Evolutionary conservation across 2,888 invertebrate genomes (phyloP), one percentile per base, ranked within the genome.

Genomic region (Timandra comae): DNA sequence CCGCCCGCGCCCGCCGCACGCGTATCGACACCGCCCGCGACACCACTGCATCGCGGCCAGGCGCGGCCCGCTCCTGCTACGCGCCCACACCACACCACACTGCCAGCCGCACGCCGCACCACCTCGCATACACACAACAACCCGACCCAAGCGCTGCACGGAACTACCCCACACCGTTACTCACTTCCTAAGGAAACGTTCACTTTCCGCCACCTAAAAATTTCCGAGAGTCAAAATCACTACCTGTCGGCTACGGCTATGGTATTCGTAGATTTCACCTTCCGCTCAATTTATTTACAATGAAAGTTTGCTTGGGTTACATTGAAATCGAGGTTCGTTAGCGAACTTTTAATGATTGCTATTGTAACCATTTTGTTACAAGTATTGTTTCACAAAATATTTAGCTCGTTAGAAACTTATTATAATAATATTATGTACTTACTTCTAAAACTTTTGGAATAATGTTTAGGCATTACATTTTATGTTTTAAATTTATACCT

Each of bases 21-120:
- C 75, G 70, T 79, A 79, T 79, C 67, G 80, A 78, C 77, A 80
- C 73, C 73, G 66, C 63, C 65, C 65, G 66, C 66, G 72, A 60
- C 39, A 68, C 73, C 74, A 67, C 80, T 76, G 80, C 80, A 78
- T 64, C 76, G 67, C 64, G 55, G 50, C 48, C 43, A 36, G 45
- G 45, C 53, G 48, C 51, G 52, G 22, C 48, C 38, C 24, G 24
- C 11, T 22, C 16, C 16, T 16, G 16, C 6, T 5, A 16, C 6
- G 4, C 51, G 45, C 38, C 49, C 50, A 44, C 40, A 38, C 37
- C 12, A 26, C 29, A 42, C 54, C 53, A 49, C 51, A 46, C 53
- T 54, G 51, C 56, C 58, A 63, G 51, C 52, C 55, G 55, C 53
- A 37, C 52, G 43, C 43, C 53, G 41, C 54, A 52, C 45, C 16